Percentiles rank a stretch among this genome's conserved stretches.
These are phyloP conservation scores for Cecropterus lyciades DNA, from an alignment of 1,140 invertebrate species.

Conservation along the genomic window DNA sequence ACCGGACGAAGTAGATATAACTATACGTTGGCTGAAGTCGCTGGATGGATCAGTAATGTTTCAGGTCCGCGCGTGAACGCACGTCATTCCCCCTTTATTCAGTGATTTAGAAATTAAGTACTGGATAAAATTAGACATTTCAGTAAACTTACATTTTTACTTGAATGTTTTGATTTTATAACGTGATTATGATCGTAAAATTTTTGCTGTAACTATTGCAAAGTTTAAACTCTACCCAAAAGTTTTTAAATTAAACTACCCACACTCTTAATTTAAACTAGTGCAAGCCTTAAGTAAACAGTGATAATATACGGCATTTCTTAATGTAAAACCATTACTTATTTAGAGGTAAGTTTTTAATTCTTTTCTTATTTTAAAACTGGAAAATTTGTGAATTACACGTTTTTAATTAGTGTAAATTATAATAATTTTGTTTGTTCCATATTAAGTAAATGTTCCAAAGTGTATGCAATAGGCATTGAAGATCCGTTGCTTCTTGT, in stretches of 20 bases:
- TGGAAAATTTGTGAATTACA: too few species aligned
- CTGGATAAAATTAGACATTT: slow-evolving; percentile 2
- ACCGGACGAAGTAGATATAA: slow-evolving; percentile 37
- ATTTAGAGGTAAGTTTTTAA: slow-evolving; percentile 25
- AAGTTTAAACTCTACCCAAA: slow-evolving; percentile 34
- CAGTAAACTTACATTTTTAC: neutral
- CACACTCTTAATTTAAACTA: slow-evolving; percentile 17
- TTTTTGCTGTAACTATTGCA: slow-evolving; percentile 1
- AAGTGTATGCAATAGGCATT: too few species aligned
- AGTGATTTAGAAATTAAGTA: slow-evolving; percentile 11
- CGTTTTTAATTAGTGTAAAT: too few species aligned
- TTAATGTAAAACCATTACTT: slow-evolving; percentile 10
- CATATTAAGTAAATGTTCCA: too few species aligned
- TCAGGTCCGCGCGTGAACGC: slow-evolving; percentile 50
- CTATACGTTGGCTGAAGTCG: slow-evolving; percentile 44
- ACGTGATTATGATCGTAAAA: neutral
- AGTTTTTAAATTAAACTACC: slow-evolving; percentile 30
- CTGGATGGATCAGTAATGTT: slow-evolving; percentile 66
- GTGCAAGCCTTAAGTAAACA: slow-evolving; percentile 24
- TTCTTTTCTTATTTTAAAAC: too few species aligned
- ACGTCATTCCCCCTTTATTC: slow-evolving; percentile 40
- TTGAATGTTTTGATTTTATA: slow-evolving; percentile 3
- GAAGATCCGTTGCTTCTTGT: too few species aligned
- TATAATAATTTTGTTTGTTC: too few species aligned
- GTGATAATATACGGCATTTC: slow-evolving; percentile 19